phyloP scores from a whole-genome alignment of 2,113 vertebrate species.

The Cyanistes caeruleus region DNA sequence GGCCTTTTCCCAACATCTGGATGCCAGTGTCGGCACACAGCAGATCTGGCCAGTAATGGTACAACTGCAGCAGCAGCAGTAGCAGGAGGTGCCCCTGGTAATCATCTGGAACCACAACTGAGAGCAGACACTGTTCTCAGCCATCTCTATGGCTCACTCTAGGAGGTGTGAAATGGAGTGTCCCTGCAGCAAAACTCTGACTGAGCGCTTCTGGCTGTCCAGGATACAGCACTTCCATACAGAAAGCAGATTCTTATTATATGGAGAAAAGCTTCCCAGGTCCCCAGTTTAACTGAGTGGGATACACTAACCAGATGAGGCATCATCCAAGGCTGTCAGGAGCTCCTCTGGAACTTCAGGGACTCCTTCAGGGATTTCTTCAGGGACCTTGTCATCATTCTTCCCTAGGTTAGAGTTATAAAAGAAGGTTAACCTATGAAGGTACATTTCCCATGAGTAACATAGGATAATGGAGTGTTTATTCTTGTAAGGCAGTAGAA shows the following conservation, averaged over 20 bases:
- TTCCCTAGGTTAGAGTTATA: neutral
- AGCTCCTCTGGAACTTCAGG: too few relatives aligned
- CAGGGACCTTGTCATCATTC: too few relatives aligned
- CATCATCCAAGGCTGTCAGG: too few relatives aligned
- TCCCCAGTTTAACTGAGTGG: neutral
- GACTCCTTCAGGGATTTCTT: too few relatives aligned
- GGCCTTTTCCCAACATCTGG: neutral
- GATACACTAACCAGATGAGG: neutral
- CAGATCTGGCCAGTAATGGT: neutral
- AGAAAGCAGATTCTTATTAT: neutral
- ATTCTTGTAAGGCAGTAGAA: too few relatives aligned
- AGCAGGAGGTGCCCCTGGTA: neutral
- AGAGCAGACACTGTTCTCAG: neutral
- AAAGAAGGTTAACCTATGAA: fast-evolving
- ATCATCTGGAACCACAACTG: neutral
- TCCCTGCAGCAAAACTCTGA: neutral
- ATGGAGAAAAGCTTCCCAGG: neutral
- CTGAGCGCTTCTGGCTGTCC: neutral
- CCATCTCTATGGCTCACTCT: neutral
- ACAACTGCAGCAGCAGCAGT: neutral
- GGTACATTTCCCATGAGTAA: fast-evolving
- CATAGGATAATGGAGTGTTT: fast-evolving
- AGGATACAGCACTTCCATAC: neutral
- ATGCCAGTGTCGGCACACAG: neutral
- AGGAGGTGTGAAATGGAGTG: neutral